phyloP scores from a whole-genome alignment of 2,113 vertebrate species.

The Pteropus alecto region DNA sequence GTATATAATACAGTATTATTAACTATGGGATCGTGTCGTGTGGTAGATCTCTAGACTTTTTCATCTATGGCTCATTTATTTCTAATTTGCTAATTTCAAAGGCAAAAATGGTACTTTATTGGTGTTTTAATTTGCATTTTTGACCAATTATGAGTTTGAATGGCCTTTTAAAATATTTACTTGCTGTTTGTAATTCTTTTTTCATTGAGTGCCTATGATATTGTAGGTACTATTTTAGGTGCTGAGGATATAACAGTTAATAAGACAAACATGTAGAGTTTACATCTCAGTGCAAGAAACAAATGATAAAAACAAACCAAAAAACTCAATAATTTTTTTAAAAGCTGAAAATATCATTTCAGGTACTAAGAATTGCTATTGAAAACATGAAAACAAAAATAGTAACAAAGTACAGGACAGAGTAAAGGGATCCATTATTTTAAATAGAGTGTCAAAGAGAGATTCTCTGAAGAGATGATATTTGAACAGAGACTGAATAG shows the following conservation, averaged over 20 bases:
- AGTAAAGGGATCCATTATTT: neutral
- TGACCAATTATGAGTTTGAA: neutral
- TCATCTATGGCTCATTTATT: neutral
- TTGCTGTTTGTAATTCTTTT: neutral
- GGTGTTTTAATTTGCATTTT: conserved; percentile 7
- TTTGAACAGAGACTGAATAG: neutral
- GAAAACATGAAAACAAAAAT: neutral
- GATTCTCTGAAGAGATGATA: neutral
- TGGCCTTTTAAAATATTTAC: neutral
- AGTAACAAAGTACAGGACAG: neutral
- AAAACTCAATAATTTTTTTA: neutral
- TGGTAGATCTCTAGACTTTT: neutral
- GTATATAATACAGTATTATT: neutral
- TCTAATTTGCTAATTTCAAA: neutral
- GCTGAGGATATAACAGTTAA: neutral
- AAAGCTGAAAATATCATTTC: neutral
- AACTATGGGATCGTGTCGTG: too few relatives aligned
- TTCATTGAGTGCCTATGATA: neutral
- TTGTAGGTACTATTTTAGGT: neutral
- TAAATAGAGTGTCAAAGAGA: neutral
- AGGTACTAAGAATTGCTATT: neutral
- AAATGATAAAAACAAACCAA: neutral
- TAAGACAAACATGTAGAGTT: neutral
- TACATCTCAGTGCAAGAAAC: neutral
- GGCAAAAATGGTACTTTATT: neutral